phyloP scores from a whole-genome alignment of 2,888 invertebrate species.

The Hypena proboscidalis region DNA sequence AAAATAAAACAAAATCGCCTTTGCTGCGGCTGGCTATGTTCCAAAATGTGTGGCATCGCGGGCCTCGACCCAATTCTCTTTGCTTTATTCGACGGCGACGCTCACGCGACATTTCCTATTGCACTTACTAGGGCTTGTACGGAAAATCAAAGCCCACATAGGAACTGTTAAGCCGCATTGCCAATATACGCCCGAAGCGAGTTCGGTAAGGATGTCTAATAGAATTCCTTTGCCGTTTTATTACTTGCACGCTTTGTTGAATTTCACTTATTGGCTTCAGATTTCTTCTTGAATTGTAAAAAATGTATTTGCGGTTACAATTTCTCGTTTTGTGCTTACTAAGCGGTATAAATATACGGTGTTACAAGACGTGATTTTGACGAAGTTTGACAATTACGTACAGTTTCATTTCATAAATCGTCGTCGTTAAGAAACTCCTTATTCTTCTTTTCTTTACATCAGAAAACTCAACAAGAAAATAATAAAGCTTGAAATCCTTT shows the following conservation, averaged over 20 bases:
- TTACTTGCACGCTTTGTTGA: constrained; percentile 27
- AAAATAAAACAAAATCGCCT: constrained; percentile 72
- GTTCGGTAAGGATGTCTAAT: constrained; percentile 36
- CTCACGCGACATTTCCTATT: constrained; percentile 74
- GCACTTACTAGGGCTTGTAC: constrained; percentile 58
- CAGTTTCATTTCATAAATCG: neutral
- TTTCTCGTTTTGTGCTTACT: constrained; percentile 3
- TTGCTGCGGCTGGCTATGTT: constrained; percentile 67
- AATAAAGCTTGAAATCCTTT: constrained; percentile 14
- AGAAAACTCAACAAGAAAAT: constrained; percentile 13
- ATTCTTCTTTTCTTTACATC: neutral
- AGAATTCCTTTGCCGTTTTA: constrained; percentile 41
- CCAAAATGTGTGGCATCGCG: constrained; percentile 68
- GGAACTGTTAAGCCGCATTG: constrained; percentile 49
- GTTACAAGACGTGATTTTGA: neutral
- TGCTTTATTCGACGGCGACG: constrained; percentile 69
- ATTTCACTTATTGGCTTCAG: constrained; percentile 14
- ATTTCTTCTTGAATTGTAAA: constrained; percentile 10
- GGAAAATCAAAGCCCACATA: constrained; percentile 62
- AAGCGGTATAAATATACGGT: neutral
- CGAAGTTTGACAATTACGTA: neutral
- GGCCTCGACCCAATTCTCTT: constrained; percentile 75
- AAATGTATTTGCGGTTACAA: constrained; percentile 1
- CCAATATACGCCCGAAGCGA: constrained; percentile 48
- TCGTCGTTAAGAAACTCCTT: neutral